Evolutionary conservation across 2,888 invertebrate species (phyloP).

Genomic region (Nymphalis c-album): DNA sequence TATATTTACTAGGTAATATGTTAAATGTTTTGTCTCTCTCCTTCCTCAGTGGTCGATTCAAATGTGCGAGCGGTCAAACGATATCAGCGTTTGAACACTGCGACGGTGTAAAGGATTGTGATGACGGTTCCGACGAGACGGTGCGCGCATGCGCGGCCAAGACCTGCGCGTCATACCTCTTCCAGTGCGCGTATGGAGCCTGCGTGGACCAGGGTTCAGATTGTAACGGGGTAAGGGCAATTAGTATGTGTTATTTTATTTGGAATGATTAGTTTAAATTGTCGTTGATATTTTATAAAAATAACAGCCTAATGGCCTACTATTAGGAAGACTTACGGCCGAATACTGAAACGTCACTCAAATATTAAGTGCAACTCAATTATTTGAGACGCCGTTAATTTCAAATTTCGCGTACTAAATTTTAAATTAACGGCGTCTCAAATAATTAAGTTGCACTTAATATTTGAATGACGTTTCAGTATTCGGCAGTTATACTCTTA

Average conservation of each 20-base stretch:
- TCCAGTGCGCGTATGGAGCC: slow-evolving; percentile 83
- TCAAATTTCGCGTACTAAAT: no score
- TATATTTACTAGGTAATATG: no score
- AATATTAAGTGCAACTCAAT: no score
- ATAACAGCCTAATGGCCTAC: no score
- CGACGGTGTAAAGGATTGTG: slow-evolving; percentile 60
- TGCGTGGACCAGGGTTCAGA: slow-evolving; percentile 80
- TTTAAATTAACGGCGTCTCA: no score
- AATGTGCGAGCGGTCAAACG: slow-evolving; percentile 53
- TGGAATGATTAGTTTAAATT: not conserved
- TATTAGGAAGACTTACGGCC: no score
- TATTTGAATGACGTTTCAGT: no score
- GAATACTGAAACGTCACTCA: no score
- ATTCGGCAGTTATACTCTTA: no score
- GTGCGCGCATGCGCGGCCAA: slow-evolving; percentile 58
- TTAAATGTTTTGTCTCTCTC: not conserved
- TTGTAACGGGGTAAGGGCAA: slow-evolving; percentile 66
- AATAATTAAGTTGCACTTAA: no score
- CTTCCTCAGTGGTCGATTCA: slow-evolving; percentile 54
- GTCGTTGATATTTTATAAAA: not conserved
- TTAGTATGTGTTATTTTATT: not conserved
- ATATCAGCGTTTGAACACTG: slow-evolving; percentile 56
- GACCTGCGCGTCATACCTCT: slow-evolving; percentile 76
- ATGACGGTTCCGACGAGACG: slow-evolving; percentile 66
- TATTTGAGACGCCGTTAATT: no score